Percentiles rank a stretch among this genome's conserved stretches.
Conservation (phyloP, 2,888 invertebrate genomes). For the Phragmatobia fuliginosa region DNA sequence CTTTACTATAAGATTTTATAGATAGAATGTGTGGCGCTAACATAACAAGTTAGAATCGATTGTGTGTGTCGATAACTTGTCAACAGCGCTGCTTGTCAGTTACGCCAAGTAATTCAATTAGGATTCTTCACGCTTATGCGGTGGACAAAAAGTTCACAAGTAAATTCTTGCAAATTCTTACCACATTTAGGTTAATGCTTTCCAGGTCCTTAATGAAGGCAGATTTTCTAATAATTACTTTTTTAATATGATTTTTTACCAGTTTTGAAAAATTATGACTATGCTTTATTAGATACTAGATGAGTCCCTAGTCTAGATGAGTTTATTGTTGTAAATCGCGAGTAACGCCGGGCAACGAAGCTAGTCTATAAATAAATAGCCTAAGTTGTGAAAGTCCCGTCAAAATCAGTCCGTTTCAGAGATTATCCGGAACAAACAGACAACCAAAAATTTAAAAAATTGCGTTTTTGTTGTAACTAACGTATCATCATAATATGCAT, state of each 20-base stretch:
- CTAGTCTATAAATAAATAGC: no score
- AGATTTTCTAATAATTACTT: not conserved
- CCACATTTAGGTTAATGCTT: slow-evolving; percentile 5
- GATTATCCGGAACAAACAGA: no score
- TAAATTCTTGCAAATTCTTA: not conserved
- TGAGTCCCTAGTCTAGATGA: no score
- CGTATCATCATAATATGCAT: no score
- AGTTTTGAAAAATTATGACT: not conserved
- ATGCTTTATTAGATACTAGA: not conserved
- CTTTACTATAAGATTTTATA: not conserved
- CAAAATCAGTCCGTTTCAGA: no score
- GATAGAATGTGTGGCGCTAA: not conserved
- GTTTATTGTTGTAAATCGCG: no score
- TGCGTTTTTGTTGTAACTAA: no score
- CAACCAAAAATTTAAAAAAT: no score
- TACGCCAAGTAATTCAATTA: slow-evolving; percentile 36
- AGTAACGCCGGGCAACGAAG: no score
- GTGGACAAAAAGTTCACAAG: slow-evolving; percentile 46
- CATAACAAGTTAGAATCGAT: not conserved
- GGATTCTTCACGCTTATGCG: slow-evolving; percentile 42
- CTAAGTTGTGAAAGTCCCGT: no score
- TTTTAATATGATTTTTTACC: not conserved
- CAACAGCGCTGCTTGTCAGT: slow-evolving; percentile 27
- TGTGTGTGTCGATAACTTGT: slow-evolving; percentile 20
- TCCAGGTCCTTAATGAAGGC: not conserved